A percentile compares a stretch with the other conserved stretches of the same genome.
Conservation (phyloP, 1,140 invertebrate species). For the Aphaenogaster rudis region DNA sequence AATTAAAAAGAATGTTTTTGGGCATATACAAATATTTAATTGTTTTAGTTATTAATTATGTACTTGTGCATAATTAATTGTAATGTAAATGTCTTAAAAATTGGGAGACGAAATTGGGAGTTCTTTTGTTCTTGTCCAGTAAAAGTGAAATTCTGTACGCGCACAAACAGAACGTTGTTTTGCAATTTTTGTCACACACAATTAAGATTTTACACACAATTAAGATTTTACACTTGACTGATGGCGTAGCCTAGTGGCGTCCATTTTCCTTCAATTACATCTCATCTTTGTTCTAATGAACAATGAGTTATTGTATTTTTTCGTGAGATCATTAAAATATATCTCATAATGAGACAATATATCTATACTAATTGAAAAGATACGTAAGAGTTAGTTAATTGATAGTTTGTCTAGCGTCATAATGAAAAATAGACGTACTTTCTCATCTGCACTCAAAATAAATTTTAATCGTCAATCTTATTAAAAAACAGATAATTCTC, state of each 20-base stretch:
- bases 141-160: slow-evolving; percentile 1
- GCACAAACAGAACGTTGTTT: not conserved
- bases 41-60: not conserved
- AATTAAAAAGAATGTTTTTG: not conserved
- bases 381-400: not conserved
- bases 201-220: slow-evolving; percentile 15
- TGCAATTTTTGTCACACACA: not conserved
- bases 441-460: not conserved
- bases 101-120: not conserved
- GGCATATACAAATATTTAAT: not conserved
- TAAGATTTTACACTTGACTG: slow-evolving; percentile 26
- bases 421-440: not conserved
- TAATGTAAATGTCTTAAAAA: not conserved
- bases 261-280: slow-evolving; percentile 8
- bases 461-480: not conserved
- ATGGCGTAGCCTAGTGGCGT: not conserved
- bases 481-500: not conserved
- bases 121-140: not conserved
- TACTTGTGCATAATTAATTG: not conserved
- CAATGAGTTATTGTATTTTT: slow-evolving; percentile 29
- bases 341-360: not conserved
- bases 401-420: not conserved
- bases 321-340: slow-evolving; percentile 23
- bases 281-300: slow-evolving; percentile 14
- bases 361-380: not conserved